phyloP scores from a whole-genome alignment of 2,797 vertebrate species.

The Australoheros facetus region DNA sequence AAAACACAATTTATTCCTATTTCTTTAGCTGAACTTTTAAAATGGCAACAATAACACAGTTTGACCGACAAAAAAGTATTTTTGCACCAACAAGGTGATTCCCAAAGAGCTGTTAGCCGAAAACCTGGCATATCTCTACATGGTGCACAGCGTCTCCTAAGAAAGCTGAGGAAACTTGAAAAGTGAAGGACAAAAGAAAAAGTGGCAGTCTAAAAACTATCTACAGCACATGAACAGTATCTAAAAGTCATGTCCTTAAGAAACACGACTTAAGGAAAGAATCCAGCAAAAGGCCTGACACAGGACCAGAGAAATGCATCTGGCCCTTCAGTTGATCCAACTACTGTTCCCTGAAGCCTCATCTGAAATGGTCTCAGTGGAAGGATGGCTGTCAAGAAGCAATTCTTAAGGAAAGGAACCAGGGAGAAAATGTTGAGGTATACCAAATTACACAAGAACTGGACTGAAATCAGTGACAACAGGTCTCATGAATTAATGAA shows the following conservation, averaged over 20 bases:
- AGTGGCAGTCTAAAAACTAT: fast-evolving
- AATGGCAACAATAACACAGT: too few species aligned
- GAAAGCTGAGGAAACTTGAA: background rate
- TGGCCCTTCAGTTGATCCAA: background rate
- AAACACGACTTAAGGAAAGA: background rate
- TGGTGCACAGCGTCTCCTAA: background rate
- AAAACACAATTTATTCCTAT: too few species aligned
- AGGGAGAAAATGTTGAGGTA: background rate
- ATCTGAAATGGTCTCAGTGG: background rate
- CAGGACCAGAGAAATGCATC: background rate
- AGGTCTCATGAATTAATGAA: background rate
- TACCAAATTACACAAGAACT: background rate
- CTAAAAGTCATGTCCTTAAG: background rate
- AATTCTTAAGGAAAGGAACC: background rate
- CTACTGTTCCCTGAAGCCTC: background rate
- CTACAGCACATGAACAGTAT: too few species aligned
- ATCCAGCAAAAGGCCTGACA: background rate
- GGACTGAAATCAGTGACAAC: background rate
- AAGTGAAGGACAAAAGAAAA: background rate
- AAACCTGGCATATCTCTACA: too few species aligned
- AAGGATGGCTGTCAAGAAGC: background rate
- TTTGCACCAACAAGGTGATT: too few species aligned
- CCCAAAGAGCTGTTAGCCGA: too few species aligned
- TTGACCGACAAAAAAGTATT: too few species aligned
- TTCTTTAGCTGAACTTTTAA: too few species aligned